Percentiles rank a stretch among this genome's conserved stretches.
Evolutionary conservation across 2,888 invertebrate species (phyloP).

Genomic region (Orthonevra nobilis): DNA sequence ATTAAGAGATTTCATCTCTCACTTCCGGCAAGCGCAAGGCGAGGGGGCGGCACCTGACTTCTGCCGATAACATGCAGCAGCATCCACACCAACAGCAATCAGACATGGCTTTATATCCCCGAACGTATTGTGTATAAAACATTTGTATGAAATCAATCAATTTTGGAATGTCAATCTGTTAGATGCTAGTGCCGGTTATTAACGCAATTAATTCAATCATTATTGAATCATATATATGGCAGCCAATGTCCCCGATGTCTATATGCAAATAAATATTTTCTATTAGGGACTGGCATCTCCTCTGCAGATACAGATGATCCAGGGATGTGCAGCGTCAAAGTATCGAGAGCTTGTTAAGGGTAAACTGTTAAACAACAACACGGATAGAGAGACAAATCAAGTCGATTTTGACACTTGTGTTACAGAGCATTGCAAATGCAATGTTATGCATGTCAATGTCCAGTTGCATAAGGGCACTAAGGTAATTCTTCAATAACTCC

Average conservation of each 20-base stretch:
- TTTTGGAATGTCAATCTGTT: slow-evolving; percentile 73
- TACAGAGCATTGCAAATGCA: slow-evolving; percentile 37
- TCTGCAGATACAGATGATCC: slow-evolving; percentile 39
- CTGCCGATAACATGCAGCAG: no score
- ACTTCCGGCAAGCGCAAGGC: no score
- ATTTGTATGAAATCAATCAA: slow-evolving; percentile 73
- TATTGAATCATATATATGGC: slow-evolving; percentile 79
- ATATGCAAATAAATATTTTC: slow-evolving; percentile 44
- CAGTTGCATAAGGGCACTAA: slow-evolving; percentile 41
- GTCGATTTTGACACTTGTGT: slow-evolving; percentile 62
- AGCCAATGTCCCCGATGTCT: slow-evolving; percentile 70
- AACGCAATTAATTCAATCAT: slow-evolving; percentile 80
- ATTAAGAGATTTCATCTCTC: slow-evolving; percentile 37
- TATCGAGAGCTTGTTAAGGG: slow-evolving; percentile 30
- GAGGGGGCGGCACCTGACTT: no score
- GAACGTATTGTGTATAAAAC: slow-evolving; percentile 62
- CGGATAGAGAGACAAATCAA: slow-evolving; percentile 55
- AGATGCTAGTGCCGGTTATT: slow-evolving; percentile 79
- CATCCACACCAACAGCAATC: neutral
- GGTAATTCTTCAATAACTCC: slow-evolving; percentile 64
- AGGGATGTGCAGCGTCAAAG: slow-evolving; percentile 39
- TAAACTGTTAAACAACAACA: no score
- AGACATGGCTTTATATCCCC: slow-evolving; percentile 25
- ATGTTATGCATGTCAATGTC: slow-evolving; percentile 48
- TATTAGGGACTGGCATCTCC: slow-evolving; percentile 46